Evolutionary conservation across 2,888 invertebrate genomes (phyloP).

Genomic region (Aspidiotus rigidus): DNA sequence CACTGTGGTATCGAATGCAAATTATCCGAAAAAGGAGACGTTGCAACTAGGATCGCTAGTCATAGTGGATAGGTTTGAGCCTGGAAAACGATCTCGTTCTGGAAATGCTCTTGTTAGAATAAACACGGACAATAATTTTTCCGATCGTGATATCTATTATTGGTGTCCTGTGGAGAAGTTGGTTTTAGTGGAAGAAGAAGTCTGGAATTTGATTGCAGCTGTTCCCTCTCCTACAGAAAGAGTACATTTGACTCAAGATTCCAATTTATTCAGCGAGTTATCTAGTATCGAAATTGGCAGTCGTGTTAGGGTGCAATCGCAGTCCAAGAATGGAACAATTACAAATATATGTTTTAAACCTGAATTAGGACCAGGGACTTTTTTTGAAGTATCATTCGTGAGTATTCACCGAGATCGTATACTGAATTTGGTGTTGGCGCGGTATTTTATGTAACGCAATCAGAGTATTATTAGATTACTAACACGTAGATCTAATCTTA

Average conservation of each 20-base stretch:
- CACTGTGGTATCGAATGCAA: background rate
- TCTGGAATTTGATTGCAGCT: constrained; percentile 38
- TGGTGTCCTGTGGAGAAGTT: constrained; percentile 36
- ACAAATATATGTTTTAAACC: background rate
- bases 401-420: background rate
- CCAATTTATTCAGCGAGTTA: constrained; percentile 37
- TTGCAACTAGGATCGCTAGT: constrained; percentile 20
- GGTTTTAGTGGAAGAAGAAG: constrained; percentile 36
- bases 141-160: constrained; percentile 38
- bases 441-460: background rate
- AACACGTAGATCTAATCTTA: too few species aligned
- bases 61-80: constrained; percentile 24
- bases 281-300: constrained; percentile 37
- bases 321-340: constrained; percentile 7
- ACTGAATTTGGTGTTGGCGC: background rate
- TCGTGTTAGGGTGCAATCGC: constrained; percentile 37
- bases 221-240: constrained; percentile 37
- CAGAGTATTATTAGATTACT: too few species aligned
- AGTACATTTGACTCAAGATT: constrained; percentile 36
- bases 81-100: background rate
- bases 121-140: constrained; percentile 37
- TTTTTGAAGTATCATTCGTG: constrained; percentile 16
- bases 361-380: constrained; percentile 7
- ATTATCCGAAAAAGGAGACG: background rate
- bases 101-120: constrained; percentile 31